phyloP scores from a whole-genome alignment of 2,888 invertebrate species.

The Chloromyia formosa region DNA sequence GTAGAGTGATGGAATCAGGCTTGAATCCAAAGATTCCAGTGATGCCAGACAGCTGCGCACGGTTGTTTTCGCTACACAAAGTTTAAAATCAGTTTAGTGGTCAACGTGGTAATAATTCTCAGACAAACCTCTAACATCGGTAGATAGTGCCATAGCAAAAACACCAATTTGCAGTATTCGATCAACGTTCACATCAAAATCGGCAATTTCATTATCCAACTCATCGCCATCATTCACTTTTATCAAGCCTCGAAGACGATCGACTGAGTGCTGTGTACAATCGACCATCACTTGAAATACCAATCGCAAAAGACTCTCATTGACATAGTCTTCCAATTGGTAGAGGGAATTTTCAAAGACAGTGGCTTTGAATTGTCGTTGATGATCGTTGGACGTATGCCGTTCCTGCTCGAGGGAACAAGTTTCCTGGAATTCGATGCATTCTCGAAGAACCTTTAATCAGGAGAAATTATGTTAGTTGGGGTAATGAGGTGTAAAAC shows the following conservation, averaged over 20 bases:
- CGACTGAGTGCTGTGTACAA: slow-evolving; percentile 57
- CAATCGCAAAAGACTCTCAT: slow-evolving; percentile 59
- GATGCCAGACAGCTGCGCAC: slow-evolving; percentile 61
- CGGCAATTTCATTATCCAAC: slow-evolving; percentile 59
- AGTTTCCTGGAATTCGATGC: slow-evolving; percentile 58
- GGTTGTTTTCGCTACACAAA: slow-evolving; percentile 56
- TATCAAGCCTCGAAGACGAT: slow-evolving; percentile 56
- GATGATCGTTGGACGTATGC: slow-evolving; percentile 51
- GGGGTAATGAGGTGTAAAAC: neutral
- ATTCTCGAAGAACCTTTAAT: slow-evolving; percentile 59
- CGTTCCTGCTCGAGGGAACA: slow-evolving; percentile 51
- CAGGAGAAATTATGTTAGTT: slow-evolving; percentile 20
- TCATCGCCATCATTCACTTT: slow-evolving; percentile 52
- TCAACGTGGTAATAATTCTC: slow-evolving; percentile 5
- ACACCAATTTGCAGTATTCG: slow-evolving; percentile 61
- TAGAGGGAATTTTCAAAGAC: slow-evolving; percentile 58
- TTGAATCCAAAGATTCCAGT: slow-evolving; percentile 60
- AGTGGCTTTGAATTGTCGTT: slow-evolving; percentile 58
- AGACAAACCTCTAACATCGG: slow-evolving; percentile 56
- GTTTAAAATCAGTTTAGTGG: neutral
- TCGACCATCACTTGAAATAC: slow-evolving; percentile 59
- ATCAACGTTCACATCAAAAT: slow-evolving; percentile 62
- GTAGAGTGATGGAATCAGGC: slow-evolving; percentile 60
- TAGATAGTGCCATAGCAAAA: slow-evolving; percentile 60
- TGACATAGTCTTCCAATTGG: slow-evolving; percentile 60